Base-by-base conservation (phyloP, 2,888 invertebrate species). In the Xiphydria camelus region DNA sequence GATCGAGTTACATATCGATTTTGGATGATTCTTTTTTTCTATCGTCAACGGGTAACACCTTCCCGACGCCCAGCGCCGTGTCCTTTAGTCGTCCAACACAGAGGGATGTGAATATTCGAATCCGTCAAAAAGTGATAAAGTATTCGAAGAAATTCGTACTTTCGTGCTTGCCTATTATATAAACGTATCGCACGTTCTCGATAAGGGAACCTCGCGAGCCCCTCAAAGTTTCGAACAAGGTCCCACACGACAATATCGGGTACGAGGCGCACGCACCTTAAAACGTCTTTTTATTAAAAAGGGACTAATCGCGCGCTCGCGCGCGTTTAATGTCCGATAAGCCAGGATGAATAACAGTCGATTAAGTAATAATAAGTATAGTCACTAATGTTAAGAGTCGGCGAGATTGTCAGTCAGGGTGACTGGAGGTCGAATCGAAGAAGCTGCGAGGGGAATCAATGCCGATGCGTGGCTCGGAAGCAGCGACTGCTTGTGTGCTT, bases 351-450 rank as follows among this genome's bases (percentile, higher is more conserved):
- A 33, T 25, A 43, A 29, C 33, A 40, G 23, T 23, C 42, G 34
- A 42, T 34, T 29, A 42, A 36, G 45, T 34, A 39, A 34, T 38
- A 44, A 38, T 29, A 44, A 66, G 53, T 61, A 59, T 72, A 73
- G 72, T 73, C 72, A 73, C 59, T 70, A 73, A 68, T 66, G 41
- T 68, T 72, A 72, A 73, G 70, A 55, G 47, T 58, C 56, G 48
- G 49, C 46, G 49, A 48, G 41, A 49, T 51, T 44, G 45, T 50
- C 39, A 50, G 40, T 21, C 23, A 14, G 41, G 44, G 44, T 36
- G 48, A 55, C 26, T 49, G 33, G 47, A 42, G 53, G 38, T 48
- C 40, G 48, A 41, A 41, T 39, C 39, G 29, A 39, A 23, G 41
- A 45, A 51, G 20, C 15, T 18, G 35, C 39, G 22, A 20, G 42